These are phyloP conservation scores for Cyprinodon variegatus DNA, from an alignment of 2,113 vertebrate species.

Conservation along the genomic window DNA sequence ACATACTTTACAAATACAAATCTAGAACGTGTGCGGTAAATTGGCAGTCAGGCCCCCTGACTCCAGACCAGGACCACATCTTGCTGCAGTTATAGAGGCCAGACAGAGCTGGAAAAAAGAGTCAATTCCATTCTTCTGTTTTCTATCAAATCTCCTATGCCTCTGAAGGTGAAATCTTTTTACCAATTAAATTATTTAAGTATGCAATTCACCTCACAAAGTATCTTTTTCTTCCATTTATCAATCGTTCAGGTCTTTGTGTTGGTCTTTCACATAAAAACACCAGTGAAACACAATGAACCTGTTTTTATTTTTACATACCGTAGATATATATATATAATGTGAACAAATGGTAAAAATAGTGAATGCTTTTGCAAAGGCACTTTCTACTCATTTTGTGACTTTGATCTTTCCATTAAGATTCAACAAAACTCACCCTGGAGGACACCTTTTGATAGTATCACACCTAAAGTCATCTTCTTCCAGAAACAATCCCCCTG, in stretches of 20 bases:
- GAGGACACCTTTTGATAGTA: constrained; percentile 72
- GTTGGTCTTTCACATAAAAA: not conserved
- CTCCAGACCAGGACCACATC: no score
- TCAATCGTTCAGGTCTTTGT: not conserved
- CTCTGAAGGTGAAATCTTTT: no score
- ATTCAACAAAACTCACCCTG: constrained; percentile 60
- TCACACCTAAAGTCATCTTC: constrained; percentile 65
- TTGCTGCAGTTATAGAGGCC: no score
- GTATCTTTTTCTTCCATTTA: not conserved
- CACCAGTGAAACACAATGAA: not conserved
- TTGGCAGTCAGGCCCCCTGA: no score
- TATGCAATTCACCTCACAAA: no score
- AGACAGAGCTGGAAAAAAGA: no score
- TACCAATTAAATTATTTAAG: no score
- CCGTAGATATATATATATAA: no score
- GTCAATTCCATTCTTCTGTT: no score
- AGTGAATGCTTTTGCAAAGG: not conserved
- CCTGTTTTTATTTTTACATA: not conserved
- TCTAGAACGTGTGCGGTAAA: no score
- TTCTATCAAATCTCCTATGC: no score
- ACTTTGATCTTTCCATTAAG: constrained; percentile 1
- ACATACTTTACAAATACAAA: no score
- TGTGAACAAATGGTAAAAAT: not conserved
- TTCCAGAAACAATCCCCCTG: constrained; percentile 63
- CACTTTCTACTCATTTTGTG: not conserved